Conservation (phyloP, 2,888 invertebrate genomes). For the Leuctra nigra region DNA sequence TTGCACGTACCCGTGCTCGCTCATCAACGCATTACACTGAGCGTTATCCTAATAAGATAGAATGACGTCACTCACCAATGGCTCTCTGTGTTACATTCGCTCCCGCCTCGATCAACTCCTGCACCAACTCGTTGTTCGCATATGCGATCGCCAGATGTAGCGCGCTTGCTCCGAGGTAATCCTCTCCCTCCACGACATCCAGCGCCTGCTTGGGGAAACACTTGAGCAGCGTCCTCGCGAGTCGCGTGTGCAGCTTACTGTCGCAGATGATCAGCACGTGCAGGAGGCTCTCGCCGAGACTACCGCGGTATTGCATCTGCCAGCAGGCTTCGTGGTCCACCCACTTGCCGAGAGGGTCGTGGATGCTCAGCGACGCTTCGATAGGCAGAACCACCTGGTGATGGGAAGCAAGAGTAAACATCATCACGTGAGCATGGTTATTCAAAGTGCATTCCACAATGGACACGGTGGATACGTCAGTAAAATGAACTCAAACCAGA, state of each 20-base stretch:
- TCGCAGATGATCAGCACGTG: slow-evolving; percentile 95
- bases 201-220: slow-evolving; percentile 85
- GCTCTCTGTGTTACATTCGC: slow-evolving; percentile 91
- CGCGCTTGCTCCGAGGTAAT: slow-evolving; percentile 92
- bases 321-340: slow-evolving; percentile 91
- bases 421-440: too few relatives aligned
- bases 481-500: too few relatives aligned
- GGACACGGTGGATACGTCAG: too few relatives aligned
- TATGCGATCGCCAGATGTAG: slow-evolving; percentile 95
- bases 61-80: slow-evolving; percentile 61
- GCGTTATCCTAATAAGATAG: too few relatives aligned
- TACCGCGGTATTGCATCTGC: slow-evolving; percentile 95
- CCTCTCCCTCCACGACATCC: slow-evolving; percentile 96
- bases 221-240: slow-evolving; percentile 84
- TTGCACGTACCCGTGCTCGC: too few relatives aligned
- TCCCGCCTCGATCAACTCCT: slow-evolving; percentile 86
- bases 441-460: too few relatives aligned
- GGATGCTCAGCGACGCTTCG: slow-evolving; percentile 74
- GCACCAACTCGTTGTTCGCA: slow-evolving; percentile 90
- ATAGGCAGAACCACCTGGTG: slow-evolving; percentile 70
- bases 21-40: too few relatives aligned
- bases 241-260: slow-evolving; percentile 72
- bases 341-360: slow-evolving; percentile 85
- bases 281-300: slow-evolving; percentile 88
- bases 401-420: too few relatives aligned